Base-by-base conservation (phyloP, 2,113 vertebrate species). In the Anarrhichthys ocellatus region DNA sequence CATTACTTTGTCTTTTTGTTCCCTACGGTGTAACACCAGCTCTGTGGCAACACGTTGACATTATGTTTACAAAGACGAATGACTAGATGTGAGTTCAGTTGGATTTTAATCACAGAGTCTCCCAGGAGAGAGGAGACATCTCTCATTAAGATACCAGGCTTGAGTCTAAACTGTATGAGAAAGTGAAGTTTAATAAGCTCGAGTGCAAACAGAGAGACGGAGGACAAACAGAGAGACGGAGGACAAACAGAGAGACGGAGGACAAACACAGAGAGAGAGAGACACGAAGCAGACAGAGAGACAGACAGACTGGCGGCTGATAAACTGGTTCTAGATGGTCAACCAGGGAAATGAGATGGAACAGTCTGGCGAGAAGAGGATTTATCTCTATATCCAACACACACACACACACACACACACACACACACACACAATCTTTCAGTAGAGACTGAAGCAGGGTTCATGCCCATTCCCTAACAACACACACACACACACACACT, bases 141-240 rank as follows among this genome's bases (percentile, higher is more conserved):
- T 84, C n/a, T 80, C 65, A 76, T 81, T 59, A 15, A 50, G 48
- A 20, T 4, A 0, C 38, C 11, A 11, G 20, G 63, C 78, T 66
- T 18, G 1, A 5, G 18, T 44, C 5, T 9, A 0, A n/a, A 54
- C 29, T 54, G 46, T n/a, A n/a, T 27, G 50, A 48, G 48, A 69
- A 48, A 80, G 76, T 50, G 44, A 74, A 71, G 80, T 87, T 89
- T 86, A 81, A 86, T 84, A 50, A 85, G 36, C 13, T 64, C 0
- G n/a, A 79, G 77, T 32, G 52, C 46, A 32, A 32, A 32, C 32
- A 4, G 13, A 65, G n/a, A 58, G 7, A 70, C 10, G 9, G 11
- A 40, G 56, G 63, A 76, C 72, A 80, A 40, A 64, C 27, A 63
- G 46, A 40, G n/a, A 58, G 7, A 70, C 10, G 9, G 11, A 40